Base-by-base conservation (phyloP, 2,113 vertebrate species). In the Indicator indicator region DNA sequence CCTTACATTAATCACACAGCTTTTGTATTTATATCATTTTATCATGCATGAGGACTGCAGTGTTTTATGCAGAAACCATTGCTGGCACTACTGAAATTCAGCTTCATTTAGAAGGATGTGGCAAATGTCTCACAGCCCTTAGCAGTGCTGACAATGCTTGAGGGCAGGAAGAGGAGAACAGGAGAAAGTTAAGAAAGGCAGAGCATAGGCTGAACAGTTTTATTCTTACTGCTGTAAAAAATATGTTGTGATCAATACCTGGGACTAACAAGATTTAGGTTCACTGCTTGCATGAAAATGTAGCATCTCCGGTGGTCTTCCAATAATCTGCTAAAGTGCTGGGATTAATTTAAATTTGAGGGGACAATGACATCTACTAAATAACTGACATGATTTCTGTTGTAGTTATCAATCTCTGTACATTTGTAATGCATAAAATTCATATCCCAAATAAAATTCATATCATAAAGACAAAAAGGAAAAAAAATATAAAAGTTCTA, bases 211-310 rank as follows among this genome's bases (percentile, higher is more conserved):
- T 52, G 23, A 92, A 48, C 1, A 0, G 2, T 26, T 91, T 92
- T 92, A 33, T 86, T 73, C n/a, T 77, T 81, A 52, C 6, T 72
- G 32, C n/a, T 90, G 24, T 72, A 81, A 86, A 90, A 93, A 95
- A 67, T 63, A 56, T 4, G 18, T 42, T 63, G 56, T 64, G 33
- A 56, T 67, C 27, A 68, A 27, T 32, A 72, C 11, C 19, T 63
- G 59, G 8, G 13, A 85, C 36, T 72, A 69, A 62, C 5, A 72
- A 54, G 58, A 58, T 76, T 63, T 63, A 28, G 20, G 54, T 84
- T 84, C 0, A 0, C 30, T 82, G 6, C 18, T 79, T 58, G 44
- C 72, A 19, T 59, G n/a, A 62, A 87, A 74, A 67, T 13, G 2
- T 52, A 38, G 46, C 50, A 36, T 69, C 52, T 79, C 71, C 65